phyloP scores from a whole-genome alignment of 2,797 vertebrate genomes.

The Pipistrellus pipistrellus region DNA sequence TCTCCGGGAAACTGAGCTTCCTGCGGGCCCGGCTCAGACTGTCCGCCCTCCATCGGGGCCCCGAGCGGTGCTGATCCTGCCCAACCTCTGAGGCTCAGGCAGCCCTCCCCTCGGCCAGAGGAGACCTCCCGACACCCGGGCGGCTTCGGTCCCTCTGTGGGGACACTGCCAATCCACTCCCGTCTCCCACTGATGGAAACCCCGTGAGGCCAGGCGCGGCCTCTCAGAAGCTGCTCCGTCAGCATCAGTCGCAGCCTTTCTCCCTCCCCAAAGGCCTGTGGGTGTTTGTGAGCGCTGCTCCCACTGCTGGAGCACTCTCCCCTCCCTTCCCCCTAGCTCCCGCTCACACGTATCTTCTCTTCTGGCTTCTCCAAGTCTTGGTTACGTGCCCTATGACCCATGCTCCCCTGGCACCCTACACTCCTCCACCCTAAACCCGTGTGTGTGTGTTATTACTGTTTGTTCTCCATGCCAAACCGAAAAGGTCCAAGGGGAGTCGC shows the following conservation, averaged over 20 bases:
- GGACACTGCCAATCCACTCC: background rate
- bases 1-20: background rate
- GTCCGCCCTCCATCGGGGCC: background rate
- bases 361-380: background rate
- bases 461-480: background rate
- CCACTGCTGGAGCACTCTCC: background rate
- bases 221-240: background rate
- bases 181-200: background rate
- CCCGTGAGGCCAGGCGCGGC: background rate
- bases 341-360: background rate
- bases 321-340: background rate
- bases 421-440: background rate
- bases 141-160: background rate
- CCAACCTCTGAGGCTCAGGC: background rate
- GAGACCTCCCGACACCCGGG: background rate
- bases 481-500: constrained; percentile 11
- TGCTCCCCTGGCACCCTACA: background rate
- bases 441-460: background rate
- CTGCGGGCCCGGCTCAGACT: background rate
- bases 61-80: background rate
- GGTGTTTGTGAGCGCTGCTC: background rate
- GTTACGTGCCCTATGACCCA: background rate
- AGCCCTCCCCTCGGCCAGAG: background rate
- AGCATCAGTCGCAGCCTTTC: background rate
- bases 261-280: background rate